phyloP scores from a whole-genome alignment of 2,888 invertebrate genomes.

The Thumatha senex region DNA sequence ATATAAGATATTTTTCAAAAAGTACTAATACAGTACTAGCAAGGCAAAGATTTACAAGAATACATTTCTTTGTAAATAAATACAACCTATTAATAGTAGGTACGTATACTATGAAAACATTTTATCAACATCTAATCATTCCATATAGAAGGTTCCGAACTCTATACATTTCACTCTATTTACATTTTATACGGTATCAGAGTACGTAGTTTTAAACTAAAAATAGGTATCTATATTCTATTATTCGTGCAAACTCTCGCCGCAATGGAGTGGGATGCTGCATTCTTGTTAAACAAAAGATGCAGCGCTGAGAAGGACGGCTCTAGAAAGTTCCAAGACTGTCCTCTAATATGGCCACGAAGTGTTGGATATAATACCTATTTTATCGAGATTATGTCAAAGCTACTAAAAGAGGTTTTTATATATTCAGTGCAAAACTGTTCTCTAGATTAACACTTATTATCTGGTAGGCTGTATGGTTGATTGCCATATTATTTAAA shows the following conservation, averaged over 20 bases:
- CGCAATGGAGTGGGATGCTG: constrained; percentile 46
- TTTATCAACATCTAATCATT: background rate
- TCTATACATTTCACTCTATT: background rate
- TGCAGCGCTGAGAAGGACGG: constrained; percentile 43
- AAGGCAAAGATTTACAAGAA: no score
- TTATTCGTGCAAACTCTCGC: constrained; percentile 31
- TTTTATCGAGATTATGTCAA: background rate
- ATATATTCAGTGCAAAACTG: no score
- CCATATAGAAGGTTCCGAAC: background rate
- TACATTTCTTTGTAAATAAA: no score
- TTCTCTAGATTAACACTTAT: no score
- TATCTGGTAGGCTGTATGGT: no score
- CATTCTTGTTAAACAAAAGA: constrained; percentile 65
- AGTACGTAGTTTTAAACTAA: constrained; percentile 15
- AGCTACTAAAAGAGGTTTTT: no score
- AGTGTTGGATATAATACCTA: constrained; percentile 16
- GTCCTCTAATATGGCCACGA: constrained; percentile 34
- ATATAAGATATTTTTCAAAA: no score
- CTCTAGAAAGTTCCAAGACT: constrained; percentile 27
- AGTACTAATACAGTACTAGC: no score
- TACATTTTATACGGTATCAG: background rate
- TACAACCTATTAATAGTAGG: no score
- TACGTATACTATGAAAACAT: background rate
- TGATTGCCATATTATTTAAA: no score
- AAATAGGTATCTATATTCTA: constrained; percentile 35